A percentile compares a stretch with the other conserved stretches of the same genome.
Conservation (phyloP, 2,113 vertebrate genomes). For the Tetrax tetrax region DNA sequence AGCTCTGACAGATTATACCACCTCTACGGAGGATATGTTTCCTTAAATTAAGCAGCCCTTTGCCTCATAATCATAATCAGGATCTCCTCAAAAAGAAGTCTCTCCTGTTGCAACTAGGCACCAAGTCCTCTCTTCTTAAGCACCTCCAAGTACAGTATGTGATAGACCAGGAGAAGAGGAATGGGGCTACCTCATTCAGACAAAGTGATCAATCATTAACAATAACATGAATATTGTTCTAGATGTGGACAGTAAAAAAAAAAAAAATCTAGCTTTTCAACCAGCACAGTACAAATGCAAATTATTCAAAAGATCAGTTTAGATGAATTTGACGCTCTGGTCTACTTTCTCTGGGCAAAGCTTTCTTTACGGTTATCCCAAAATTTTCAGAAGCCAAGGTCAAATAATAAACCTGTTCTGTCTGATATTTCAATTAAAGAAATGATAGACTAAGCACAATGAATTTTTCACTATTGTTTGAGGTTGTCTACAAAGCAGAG, state of each 20-base stretch:
- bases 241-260: not conserved
- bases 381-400: not conserved
- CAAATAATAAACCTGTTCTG: not conserved
- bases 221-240: not conserved
- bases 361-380: not conserved
- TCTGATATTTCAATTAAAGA: not conserved
- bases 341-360: not conserved
- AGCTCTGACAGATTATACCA: not conserved
- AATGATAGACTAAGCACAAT: not conserved
- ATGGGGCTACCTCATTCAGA: not conserved
- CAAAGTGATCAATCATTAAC: not conserved
- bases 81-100: not conserved
- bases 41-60: conserved; percentile 2
- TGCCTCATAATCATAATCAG: not conserved
- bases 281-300: not conserved
- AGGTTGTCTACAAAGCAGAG: not conserved
- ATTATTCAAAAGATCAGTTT: not conserved
- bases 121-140: not conserved
- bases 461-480: not conserved
- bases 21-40: not conserved
- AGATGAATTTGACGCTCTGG: not conserved
- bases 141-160: not conserved
- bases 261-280: not conserved
- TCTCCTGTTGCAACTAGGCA: not conserved
- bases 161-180: not conserved